These are phyloP conservation scores for Mastigias papua DNA, from an alignment of 30 jellyfish, hydroid and myxozoan genomes.

Conservation along the genomic window DNA sequence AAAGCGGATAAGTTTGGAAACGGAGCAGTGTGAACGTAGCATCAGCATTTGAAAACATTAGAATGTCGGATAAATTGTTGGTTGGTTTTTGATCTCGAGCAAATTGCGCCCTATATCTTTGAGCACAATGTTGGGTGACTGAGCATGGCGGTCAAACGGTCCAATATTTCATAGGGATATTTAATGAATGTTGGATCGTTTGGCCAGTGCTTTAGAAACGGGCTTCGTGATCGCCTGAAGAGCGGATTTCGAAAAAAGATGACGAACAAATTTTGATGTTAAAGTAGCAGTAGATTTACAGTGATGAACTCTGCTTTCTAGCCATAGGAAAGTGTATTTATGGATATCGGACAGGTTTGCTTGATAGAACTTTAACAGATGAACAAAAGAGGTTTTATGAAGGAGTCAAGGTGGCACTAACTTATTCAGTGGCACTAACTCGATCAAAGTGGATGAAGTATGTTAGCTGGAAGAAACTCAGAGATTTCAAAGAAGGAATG, in stretches of 20 bases:
- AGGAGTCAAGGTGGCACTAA: neutral
- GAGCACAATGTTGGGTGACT: no score
- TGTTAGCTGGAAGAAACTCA: neutral
- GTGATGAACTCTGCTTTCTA: neutral
- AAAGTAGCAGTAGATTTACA: no score
- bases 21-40: no score
- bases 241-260: neutral
- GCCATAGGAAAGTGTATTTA: constrained; percentile 7
- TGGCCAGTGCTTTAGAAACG: no score
- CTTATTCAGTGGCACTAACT: neutral
- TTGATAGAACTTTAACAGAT: neutral
- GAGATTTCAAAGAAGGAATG: neutral
- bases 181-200: no score
- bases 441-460: constrained; percentile 1
- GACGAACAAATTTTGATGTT: neutral
- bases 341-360: constrained; percentile 13
- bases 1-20: no score
- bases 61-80: no score
- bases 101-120: no score
- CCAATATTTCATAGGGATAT: no score
- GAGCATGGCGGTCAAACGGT: no score
- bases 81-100: no score
- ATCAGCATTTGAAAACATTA: no score
- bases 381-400: neutral
- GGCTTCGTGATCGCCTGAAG: neutral